Evolutionary conservation across 2,888 invertebrate genomes (phyloP).

Genomic region (Heliconius ethilla): DNA sequence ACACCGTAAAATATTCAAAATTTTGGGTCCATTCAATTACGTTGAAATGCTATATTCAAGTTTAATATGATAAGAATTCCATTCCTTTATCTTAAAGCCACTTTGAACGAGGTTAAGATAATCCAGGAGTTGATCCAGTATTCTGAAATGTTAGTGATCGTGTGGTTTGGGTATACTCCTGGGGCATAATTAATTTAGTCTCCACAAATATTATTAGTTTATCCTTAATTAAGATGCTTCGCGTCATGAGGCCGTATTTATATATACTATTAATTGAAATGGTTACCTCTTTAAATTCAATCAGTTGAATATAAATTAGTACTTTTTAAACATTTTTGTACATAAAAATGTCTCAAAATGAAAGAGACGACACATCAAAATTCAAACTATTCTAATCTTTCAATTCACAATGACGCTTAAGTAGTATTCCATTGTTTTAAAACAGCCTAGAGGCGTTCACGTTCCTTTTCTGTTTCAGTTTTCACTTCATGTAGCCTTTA

Average conservation of each 20-base stretch:
- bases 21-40: too few species aligned
- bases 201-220: background rate
- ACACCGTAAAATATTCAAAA: too few species aligned
- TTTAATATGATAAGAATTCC: background rate
- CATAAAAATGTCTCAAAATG: background rate
- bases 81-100: background rate
- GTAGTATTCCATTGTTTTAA: background rate
- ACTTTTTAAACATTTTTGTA: too few species aligned
- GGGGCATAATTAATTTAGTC: background rate
- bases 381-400: background rate
- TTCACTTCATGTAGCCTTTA: background rate
- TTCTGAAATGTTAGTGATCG: background rate
- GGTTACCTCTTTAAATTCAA: too few species aligned
- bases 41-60: too few species aligned
- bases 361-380: background rate
- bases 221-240: background rate
- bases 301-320: too few species aligned
- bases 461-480: background rate
- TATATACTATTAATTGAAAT: too few species aligned
- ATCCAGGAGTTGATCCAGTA: background rate
- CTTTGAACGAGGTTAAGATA: background rate
- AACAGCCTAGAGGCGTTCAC: background rate
- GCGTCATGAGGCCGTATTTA: background rate
- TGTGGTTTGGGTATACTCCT: background rate
- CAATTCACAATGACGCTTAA: too few species aligned